Evolutionary conservation across 2,113 vertebrate genomes (phyloP).

Genomic region (Syngnathus typhle): DNA sequence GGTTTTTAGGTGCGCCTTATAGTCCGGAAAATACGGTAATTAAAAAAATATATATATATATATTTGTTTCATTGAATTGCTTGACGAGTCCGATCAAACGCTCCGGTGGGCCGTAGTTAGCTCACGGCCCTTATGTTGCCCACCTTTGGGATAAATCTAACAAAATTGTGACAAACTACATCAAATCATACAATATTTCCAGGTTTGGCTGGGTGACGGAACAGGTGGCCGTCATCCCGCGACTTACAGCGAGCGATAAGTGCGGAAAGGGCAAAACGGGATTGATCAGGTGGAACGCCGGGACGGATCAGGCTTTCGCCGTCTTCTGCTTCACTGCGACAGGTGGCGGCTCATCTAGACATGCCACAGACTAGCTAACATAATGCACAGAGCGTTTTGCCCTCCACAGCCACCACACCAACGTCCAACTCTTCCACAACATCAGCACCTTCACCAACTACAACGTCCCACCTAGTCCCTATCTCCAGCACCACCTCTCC

Average conservation of each 20-base stretch:
- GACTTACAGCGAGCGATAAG: constrained; percentile 5
- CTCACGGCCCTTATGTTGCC: no score
- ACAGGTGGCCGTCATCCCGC: constrained; percentile 53
- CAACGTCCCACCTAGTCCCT: no score
- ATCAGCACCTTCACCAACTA: neutral
- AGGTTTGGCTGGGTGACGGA: constrained; percentile 70
- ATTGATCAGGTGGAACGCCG: constrained; percentile 37
- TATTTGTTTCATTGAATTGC: no score
- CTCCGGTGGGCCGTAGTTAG: no score
- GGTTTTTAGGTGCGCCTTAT: no score
- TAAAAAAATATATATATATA: no score
- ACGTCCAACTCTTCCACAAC: neutral
- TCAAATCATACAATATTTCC: neutral
- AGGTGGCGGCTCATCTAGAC: constrained; percentile 37
- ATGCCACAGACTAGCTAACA: neutral
- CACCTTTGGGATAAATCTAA: no score
- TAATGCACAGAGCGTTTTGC: neutral
- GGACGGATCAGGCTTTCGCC: constrained; percentile 19
- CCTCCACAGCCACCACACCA: neutral
- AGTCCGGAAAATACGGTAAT: no score
- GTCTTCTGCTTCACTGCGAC: constrained; percentile 64
- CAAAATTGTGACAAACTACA: no score
- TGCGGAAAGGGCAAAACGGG: constrained; percentile 56
- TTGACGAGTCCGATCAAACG: no score
- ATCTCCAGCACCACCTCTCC: neutral